Conservation (phyloP, 2,888 invertebrate species). For the Volucella zonaria region DNA sequence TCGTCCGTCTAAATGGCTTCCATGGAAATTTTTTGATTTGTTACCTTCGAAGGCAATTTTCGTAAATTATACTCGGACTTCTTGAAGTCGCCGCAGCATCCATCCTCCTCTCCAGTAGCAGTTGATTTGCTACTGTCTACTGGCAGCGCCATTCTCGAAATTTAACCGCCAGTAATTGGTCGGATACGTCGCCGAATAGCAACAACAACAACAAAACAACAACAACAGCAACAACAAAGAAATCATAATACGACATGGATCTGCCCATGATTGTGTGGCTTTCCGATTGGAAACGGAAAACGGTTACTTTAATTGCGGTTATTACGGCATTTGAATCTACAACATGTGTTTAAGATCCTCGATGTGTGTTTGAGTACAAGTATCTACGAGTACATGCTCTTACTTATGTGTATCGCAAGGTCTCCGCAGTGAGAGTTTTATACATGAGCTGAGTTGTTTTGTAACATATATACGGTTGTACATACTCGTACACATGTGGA, state of each 20-base stretch:
- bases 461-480: conserved; percentile 1
- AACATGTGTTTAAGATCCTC: conserved; percentile 51
- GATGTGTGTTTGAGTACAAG: neutral
- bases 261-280: conserved; percentile 36
- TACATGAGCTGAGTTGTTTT: neutral
- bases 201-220: conserved; percentile 13
- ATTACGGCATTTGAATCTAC: conserved; percentile 66
- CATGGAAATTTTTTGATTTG: conserved; percentile 61
- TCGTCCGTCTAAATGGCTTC: conserved; percentile 47
- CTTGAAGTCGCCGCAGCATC: conserved; percentile 48
- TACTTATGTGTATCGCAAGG: conserved; percentile 1
- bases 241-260: conserved; percentile 33
- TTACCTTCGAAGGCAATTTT: conserved; percentile 58
- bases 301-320: conserved; percentile 72
- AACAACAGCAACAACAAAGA: conserved; percentile 24
- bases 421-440: conserved; percentile 11
- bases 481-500: neutral
- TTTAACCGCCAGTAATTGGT: conserved; percentile 65
- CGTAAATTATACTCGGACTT: conserved; percentile 45
- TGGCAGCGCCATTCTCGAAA: conserved; percentile 56
- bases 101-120: conserved; percentile 21
- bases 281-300: conserved; percentile 69
- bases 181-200: conserved; percentile 35
- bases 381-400: neutral
- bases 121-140: conserved; percentile 52